phyloP scores from a whole-genome alignment of 2,797 vertebrate genomes.

The Xyrichtys novacula region DNA sequence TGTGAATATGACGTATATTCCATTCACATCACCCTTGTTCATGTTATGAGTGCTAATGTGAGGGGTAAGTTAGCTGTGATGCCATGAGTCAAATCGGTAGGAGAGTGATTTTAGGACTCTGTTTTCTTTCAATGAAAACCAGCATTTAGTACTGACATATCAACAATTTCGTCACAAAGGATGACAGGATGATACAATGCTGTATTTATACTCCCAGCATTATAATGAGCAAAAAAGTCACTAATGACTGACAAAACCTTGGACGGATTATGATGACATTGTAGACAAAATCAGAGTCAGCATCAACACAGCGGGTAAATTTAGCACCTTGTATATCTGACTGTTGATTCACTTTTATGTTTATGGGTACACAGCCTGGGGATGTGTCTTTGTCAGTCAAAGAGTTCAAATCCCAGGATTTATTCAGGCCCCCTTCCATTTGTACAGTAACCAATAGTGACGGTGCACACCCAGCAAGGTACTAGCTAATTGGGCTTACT shows the following conservation, averaged over 20 bases:
- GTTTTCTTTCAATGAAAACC: too few relatives aligned
- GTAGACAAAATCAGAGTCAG: background rate
- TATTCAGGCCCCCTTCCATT: slow-evolving; percentile 50
- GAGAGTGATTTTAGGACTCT: too few relatives aligned
- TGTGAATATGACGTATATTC: too few relatives aligned
- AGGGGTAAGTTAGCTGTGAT: too few relatives aligned
- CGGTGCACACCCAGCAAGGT: slow-evolving; percentile 49
- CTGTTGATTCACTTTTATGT: slow-evolving; percentile 34
- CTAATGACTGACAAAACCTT: background rate
- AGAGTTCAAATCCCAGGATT: slow-evolving; percentile 43
- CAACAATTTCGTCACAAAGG: too few relatives aligned
- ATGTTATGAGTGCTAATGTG: too few relatives aligned
- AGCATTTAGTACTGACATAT: too few relatives aligned
- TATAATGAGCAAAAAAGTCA: background rate
- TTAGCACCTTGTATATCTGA: slow-evolving; percentile 25
- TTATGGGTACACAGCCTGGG: slow-evolving; percentile 36
- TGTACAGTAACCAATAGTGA: slow-evolving; percentile 60
- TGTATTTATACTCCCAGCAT: too few relatives aligned
- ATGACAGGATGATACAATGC: too few relatives aligned
- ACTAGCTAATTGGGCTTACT: slow-evolving; percentile 66
- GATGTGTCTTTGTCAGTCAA: slow-evolving; percentile 61
- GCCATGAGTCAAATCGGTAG: too few relatives aligned
- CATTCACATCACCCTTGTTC: too few relatives aligned
- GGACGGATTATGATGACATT: slow-evolving; percentile 4
- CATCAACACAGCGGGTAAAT: slow-evolving; percentile 25